Evolutionary conservation across 2,888 invertebrate species (phyloP).

Genomic region (Phrixothrix hirtus): DNA sequence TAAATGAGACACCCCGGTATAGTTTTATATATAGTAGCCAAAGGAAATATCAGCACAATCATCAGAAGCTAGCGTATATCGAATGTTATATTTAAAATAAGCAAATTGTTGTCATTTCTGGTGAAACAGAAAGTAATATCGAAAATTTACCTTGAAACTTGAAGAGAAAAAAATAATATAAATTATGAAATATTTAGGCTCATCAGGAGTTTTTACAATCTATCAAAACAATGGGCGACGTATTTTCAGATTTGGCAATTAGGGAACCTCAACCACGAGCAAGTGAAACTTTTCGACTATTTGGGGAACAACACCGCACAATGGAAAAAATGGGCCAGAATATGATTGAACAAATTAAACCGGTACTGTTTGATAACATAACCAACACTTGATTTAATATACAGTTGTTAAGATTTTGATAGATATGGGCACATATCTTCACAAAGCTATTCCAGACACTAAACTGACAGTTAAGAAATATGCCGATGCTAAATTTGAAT

Average conservation of each 20-base stretch:
- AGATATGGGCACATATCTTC: slow-evolving; percentile 94
- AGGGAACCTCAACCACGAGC: slow-evolving; percentile 94
- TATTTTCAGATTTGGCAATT: slow-evolving; percentile 92
- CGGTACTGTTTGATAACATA: too few species aligned
- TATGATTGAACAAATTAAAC: slow-evolving; percentile 89
- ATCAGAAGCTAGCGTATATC: too few species aligned
- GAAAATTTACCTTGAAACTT: too few species aligned
- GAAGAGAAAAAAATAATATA: too few species aligned
- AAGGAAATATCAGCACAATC: too few species aligned
- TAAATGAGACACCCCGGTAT: too few species aligned
- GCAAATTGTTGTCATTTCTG: too few species aligned
- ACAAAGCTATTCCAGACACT: slow-evolving; percentile 98
- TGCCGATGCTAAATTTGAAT: slow-evolving; percentile 98
- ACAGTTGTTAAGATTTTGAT: slow-evolving; percentile 70
- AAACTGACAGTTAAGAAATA: slow-evolving; percentile 96
- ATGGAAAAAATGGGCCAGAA: slow-evolving; percentile 89
- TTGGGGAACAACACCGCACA: slow-evolving; percentile 91
- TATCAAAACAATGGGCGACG: slow-evolving; percentile 90
- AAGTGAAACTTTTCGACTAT: slow-evolving; percentile 91
- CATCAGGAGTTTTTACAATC: slow-evolving; percentile 90
- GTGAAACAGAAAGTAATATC: too few species aligned
- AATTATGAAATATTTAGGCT: slow-evolving; percentile 60
- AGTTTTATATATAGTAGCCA: too few species aligned
- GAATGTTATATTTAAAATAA: too few species aligned
- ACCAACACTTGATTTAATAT: too few species aligned